Percentiles rank a stretch among this genome's conserved stretches.
Conservation (phyloP, 2,797 vertebrate genomes). For the Caiman crocodilus region DNA sequence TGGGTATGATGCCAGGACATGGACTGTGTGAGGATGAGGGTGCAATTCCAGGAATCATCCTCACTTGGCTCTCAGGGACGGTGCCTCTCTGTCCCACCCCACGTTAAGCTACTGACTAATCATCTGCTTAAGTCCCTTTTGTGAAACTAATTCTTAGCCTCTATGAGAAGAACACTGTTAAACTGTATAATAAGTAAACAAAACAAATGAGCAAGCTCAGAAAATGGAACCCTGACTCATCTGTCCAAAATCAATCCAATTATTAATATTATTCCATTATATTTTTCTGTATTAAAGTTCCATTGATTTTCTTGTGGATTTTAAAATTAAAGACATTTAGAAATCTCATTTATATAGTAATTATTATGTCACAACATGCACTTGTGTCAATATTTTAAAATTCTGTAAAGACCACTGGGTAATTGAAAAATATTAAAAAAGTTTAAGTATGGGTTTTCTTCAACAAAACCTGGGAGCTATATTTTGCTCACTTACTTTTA, state of each 20-base stretch:
- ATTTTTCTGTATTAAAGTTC: neutral
- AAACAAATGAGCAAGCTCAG: neutral
- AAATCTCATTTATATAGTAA: neutral
- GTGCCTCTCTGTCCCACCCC: too few species aligned
- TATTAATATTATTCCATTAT: slow-evolving; percentile 3
- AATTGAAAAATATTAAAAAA: neutral
- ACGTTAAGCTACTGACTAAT: too few species aligned
- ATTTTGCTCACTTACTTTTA: neutral
- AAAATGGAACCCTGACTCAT: neutral
- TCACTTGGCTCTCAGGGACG: too few species aligned
- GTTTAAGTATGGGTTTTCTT: neutral
- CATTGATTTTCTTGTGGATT: neutral
- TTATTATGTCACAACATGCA: neutral
- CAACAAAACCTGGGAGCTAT: neutral
- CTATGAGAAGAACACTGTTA: neutral
- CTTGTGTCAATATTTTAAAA: neutral
- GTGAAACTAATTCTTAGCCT: neutral
- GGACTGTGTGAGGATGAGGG: too few species aligned
- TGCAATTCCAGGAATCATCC: too few species aligned
- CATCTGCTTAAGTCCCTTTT: neutral
- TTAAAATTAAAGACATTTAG: neutral
- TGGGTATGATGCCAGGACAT: too few species aligned
- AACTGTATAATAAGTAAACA: neutral
- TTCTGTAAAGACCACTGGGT: neutral
- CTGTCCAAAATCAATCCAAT: neutral